Evolutionary conservation across 2,113 vertebrate genomes (phyloP), one percentile per base, ranked within the genome.

Genomic region (Brachionichthys hirsutus): DNA sequence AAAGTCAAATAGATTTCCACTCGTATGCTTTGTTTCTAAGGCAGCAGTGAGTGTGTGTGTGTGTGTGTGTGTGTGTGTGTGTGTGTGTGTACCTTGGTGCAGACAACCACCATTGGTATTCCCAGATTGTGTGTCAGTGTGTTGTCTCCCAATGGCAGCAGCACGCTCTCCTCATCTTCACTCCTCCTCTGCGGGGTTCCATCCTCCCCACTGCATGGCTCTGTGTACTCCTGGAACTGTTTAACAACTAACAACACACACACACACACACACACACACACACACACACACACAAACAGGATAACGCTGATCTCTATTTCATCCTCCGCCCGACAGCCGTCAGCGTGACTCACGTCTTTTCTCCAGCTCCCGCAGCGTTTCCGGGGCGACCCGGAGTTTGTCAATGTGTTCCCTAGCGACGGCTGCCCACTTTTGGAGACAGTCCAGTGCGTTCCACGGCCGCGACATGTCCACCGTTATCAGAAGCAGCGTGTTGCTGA

Each of bases 151-250:
- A 99, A 90, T 0, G 97, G 97, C 79, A 98, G 90, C 73, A 97
- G 91, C 52, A 98, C 90, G 43, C 93, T 93, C 84, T 98, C 96
- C 73, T 98, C 95, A 62, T 90, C 94, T 41, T 94, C 92, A 55
- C 85, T 94, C 90, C 95, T 94, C 87, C 95, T 94, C 83, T 98
- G 97, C n/a, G 95, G 94, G 75, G 93, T 93, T 58, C 87, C 92
- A 54, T 95, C 95, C 60, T 96, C 93, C 54, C 93, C 95, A 73
- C 94, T 94, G 55, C 97, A 95, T 15, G 97, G 97, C 71, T 99
- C 97, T 79, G 92, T 79, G 66, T 99, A 99, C 73, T 98, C 97
- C 87, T 99, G 97, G 86, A 98, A 99, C 87, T 98, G 94, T 92
- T 94, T 97, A 82, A 98, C 90, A 89, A 98, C 97, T 98, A 85